phyloP scores from a whole-genome alignment of 2,888 invertebrate species.

The Cryptosula pallasiana region DNA sequence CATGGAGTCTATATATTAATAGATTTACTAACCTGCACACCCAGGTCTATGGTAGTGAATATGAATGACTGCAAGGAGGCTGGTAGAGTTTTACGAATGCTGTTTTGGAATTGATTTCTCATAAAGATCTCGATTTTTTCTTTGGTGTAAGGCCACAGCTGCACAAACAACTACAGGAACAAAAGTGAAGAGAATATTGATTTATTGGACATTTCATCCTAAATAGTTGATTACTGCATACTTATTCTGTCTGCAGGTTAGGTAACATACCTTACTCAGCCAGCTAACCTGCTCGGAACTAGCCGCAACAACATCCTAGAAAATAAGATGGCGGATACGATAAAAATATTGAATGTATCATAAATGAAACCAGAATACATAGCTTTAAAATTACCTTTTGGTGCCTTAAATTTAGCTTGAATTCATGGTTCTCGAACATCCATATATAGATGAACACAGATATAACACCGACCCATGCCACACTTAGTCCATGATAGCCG shows the following conservation, averaged over 20 bases:
- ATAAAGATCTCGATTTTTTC: conserved; percentile 13
- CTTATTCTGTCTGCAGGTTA: no score
- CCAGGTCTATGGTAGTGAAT: conserved; percentile 9
- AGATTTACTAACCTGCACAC: not conserved
- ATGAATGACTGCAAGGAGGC: not conserved
- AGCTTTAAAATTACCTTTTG: not conserved
- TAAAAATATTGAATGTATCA: no score
- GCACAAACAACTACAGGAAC: not conserved
- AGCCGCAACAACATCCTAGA: not conserved
- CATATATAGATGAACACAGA: conserved; percentile 18
- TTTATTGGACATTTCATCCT: no score
- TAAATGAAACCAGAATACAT: no score
- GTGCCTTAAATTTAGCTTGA: not conserved
- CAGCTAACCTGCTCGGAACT: not conserved
- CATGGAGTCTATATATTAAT: no score
- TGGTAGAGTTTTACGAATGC: conserved; percentile 15
- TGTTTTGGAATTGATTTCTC: conserved; percentile 15
- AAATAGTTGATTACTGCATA: no score
- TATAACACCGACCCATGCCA: conserved; percentile 18
- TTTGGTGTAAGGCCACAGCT: conserved; percentile 14
- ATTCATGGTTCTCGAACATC: conserved; percentile 19
- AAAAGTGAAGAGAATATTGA: not conserved
- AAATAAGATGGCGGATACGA: no score
- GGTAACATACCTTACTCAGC: not conserved
- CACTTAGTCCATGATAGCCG: conserved; percentile 18